Base-by-base conservation (phyloP, 1,140 invertebrate genomes). In the Leptinotarsa lineolata region DNA sequence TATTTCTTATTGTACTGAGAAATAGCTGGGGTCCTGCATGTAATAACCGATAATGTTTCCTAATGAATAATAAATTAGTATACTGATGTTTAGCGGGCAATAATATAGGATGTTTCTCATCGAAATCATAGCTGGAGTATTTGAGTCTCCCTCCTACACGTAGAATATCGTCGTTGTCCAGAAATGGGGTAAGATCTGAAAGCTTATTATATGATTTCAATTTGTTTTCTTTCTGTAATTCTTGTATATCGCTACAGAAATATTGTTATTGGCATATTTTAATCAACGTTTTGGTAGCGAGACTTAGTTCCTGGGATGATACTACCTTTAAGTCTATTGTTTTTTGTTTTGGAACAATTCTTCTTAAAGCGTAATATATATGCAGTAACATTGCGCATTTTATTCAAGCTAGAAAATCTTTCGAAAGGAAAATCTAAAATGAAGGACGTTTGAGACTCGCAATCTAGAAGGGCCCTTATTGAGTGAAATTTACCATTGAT, bases 131-230 rank as follows among this genome's bases (percentile, higher is more conserved):
- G 16, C 69, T 65, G 1, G 83, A 72, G 59, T 85, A 70, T n/a
- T 70, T 64, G 2, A 86, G 60, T 72, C 85, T 70, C 22, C 85
- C 83, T 8, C 85, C 85, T 2, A 86, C 85, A 20, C 85, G 75
- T 48, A 87, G 54, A n/a, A 85, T 60, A 8, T 79, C 80, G 5
- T 46, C 45, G 15, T 81, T n/a, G 70, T 85, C 84, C 16, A 87
- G 45, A 66, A 83, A 83, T 21, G 85, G 85, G 39, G 75, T 78
- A 12, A 85, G 74, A 59, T 70, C 76, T 68, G 66, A 44, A 69
- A 81, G 68, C 30, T 74, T 68, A 64, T 58, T 76, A 8, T 13
- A 20, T 18, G 60, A 54, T 60, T 13, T 1, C 13, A 71, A 5
- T 46, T 12, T 1, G 12, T 68, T 60, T n/a, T 6, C 16, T 30